Conservation (phyloP, 2,113 vertebrate genomes). For the Erythrolamprus reginae region DNA sequence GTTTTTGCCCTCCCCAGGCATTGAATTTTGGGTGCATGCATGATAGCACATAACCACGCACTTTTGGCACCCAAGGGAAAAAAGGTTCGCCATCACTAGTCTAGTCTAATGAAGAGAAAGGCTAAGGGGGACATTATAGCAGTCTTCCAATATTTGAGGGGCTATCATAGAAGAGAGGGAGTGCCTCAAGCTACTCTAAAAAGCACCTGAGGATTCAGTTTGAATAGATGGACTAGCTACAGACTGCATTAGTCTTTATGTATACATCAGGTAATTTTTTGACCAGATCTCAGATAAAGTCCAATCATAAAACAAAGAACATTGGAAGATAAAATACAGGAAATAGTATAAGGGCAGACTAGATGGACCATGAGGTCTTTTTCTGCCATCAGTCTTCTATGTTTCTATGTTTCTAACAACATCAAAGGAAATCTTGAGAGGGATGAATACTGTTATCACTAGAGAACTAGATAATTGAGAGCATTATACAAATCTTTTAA, state of each 20-base stretch:
- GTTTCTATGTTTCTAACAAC: too few relatives aligned
- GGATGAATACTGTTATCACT: not conserved
- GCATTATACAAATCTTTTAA: constrained; percentile 46
- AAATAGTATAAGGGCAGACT: too few relatives aligned
- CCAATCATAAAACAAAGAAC: not conserved
- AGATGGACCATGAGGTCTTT: too few relatives aligned
- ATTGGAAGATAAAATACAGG: too few relatives aligned
- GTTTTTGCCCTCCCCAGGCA: too few relatives aligned
- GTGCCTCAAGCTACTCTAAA: not conserved
- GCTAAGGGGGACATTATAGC: not conserved
- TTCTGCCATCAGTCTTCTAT: too few relatives aligned
- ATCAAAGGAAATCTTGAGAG: not conserved
- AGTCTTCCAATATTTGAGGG: not conserved
- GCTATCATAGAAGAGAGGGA: not conserved
- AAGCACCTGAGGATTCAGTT: not conserved
- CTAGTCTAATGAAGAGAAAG: not conserved
- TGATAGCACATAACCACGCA: too few relatives aligned
- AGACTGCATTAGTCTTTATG: not conserved
- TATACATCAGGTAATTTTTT: not conserved
- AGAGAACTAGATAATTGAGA: not conserved
- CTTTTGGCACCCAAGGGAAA: too few relatives aligned
- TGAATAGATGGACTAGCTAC: not conserved
- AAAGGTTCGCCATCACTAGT: too few relatives aligned
- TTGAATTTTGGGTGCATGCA: too few relatives aligned
- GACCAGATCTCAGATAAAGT: not conserved